Base-by-base conservation (phyloP, 2,113 vertebrate species). In the Australoheros scitulus region DNA sequence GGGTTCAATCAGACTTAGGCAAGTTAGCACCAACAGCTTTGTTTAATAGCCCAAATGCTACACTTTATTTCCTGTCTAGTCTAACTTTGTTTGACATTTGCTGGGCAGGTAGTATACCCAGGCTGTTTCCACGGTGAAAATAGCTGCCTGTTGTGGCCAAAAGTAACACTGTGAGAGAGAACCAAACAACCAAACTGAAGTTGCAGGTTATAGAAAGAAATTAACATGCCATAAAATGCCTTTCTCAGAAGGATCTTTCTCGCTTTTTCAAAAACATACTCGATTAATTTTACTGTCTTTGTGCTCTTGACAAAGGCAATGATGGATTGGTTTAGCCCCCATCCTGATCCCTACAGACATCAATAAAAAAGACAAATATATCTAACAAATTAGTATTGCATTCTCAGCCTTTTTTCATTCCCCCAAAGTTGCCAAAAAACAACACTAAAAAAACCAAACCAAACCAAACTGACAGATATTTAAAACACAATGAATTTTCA, bases 11-110 rank as follows among this genome's bases (percentile, higher is more conserved):
- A 52, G 52, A 32, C 32, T n/a, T 32, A 72, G 6, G 0, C 26
- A 10, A 56, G 1, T 9, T 9, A 56, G 52, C 20, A 56, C 52
- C 52, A 55, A 55, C 52, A 55, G 52, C 18, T 55, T 18, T n/a
- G 3, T 11, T n/a, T 2, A 52, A 8, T 11, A 70, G 10, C 24
- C 18, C 65, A 52, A 52, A 72, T 6, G 3, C 65, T 22, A 1
- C 61, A 41, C 34, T 72, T 72, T 52, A 52, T 72, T 52, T 72
- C 24, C 65, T 72, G 47, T 52, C 26, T 52, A 72, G 3, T 72
- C 47, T n/a, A 72, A 52, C 47, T 52, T 32, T 32, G 24, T 32
- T 72, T 52, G 65, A 52, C 11, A 13, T 43, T 72, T 32, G 65
- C 17, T 52, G 65, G 43, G 43, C 65, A 32, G 65, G 43, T 50